Evolutionary conservation across 2,797 vertebrate species (phyloP), one percentile per base, ranked within the genome.

Genomic region (Buceros bicornis): DNA sequence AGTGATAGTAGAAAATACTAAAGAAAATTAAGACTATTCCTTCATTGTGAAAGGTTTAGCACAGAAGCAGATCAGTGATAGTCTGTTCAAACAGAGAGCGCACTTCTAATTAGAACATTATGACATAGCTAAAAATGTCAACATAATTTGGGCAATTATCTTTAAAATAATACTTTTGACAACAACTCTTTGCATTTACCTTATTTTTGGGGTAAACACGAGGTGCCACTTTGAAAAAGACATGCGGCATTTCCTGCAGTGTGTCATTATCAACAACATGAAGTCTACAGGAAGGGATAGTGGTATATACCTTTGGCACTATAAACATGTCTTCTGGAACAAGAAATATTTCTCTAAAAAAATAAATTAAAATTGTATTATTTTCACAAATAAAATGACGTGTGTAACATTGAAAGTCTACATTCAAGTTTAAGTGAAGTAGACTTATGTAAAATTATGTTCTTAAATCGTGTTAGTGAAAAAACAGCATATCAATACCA

Each of bases 251-350:
- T 97, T 99, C 98, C 77, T 99, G 97, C 96, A 98, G 96, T 10
- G 99, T 99, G 94, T 99, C 99, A 40, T 99, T 99, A 95, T 99
- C 98, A 65, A 99, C 88, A 48, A 99, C 93, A 17, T 99, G 99
- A 72, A 99, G 97, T 70, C 98, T 92, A 85, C 98, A 99, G 42
- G 95, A 89, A 16, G 97, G 97, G 42, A 99, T 84, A 8, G 98
- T 95, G 13, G 98, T 98, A 72, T 97, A 98, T 14, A 99, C 73
- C 85, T 98, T 99, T 51, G 98, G 98, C 20, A 98, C 90, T 94
- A 99, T 51, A 85, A 99, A 80, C 98, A 99, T 98, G 78, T 99
- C 98, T 96, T 98, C 96, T 77, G 98, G 96, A 78, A 99, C 67
- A 87, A 98, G 54, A 98, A 99, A 99, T 94, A 98, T 97, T 98